Percentiles rank a stretch among this genome's conserved stretches.
Evolutionary conservation across 1,140 invertebrate genomes (phyloP).

Genomic region (Lordiphosa collinella): DNA sequence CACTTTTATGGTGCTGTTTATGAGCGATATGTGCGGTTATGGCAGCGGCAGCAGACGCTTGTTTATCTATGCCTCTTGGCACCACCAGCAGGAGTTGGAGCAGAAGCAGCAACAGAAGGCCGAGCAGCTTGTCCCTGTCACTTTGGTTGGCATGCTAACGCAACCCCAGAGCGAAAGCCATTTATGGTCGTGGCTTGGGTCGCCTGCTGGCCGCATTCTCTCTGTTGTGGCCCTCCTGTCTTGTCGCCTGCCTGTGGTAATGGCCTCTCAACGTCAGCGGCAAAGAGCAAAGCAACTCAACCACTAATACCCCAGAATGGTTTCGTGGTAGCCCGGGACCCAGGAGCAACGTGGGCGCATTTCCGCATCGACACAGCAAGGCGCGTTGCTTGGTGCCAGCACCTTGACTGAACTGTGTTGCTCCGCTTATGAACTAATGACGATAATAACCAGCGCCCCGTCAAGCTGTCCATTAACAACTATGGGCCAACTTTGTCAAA

Average conservation of each 20-base stretch:
- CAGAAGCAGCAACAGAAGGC: constrained; percentile 3
- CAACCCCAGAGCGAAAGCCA: constrained; percentile 42
- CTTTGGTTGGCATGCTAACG: constrained; percentile 34
- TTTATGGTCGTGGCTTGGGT: constrained; percentile 50
- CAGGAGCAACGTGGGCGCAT: constrained; percentile 35
- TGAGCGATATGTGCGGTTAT: constrained; percentile 72
- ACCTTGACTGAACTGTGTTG: constrained; percentile 20
- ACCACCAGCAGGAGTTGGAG: constrained; percentile 11
- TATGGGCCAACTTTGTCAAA: constrained; percentile 44
- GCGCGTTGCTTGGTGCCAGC: not conserved
- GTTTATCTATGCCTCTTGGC: constrained; percentile 55
- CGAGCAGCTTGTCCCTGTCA: constrained; percentile 57
- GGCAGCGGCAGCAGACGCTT: constrained; percentile 33
- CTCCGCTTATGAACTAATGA: constrained; percentile 4
- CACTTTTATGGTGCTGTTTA: constrained; percentile 69
- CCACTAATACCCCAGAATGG: constrained; percentile 20
- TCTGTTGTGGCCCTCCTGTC: too few relatives aligned
- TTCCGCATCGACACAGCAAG: constrained; percentile 20
- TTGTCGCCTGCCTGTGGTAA: constrained; percentile 45
- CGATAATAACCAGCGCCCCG: not conserved
- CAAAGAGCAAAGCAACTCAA: constrained; percentile 8
- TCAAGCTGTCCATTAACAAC: constrained; percentile 19
- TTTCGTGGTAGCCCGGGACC: constrained; percentile 1
- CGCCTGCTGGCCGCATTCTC: constrained; percentile 27
- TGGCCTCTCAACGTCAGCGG: constrained; percentile 28